Base-by-base conservation (phyloP, 2,797 vertebrate species). In the Lithobates sylvaticus region DNA sequence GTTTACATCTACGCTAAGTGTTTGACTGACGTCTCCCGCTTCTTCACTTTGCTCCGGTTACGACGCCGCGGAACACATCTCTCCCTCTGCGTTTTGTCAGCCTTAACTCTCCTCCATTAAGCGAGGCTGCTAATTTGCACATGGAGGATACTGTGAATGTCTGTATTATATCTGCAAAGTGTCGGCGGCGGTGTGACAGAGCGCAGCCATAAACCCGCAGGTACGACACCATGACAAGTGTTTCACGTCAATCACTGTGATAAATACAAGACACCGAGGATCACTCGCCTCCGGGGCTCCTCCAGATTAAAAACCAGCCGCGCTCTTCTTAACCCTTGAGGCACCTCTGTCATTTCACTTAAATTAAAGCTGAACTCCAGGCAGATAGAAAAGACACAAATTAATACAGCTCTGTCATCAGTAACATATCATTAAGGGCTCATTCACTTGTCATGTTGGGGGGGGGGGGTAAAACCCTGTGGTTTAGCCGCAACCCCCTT, bases 191-290 rank as follows among this genome's bases (percentile, higher is more conserved):
- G 39, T 39, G 21, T 76, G 84, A 86, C 71, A 86, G 73, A 68
- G 39, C 27, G 29, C 12, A 42, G 70, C 44, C 18, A n/a, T 23
- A 61, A 67, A 23, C 77, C 39, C 58, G 78, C 76, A 27, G 42
- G 71, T 50, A 80, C 26, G 39, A 47, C 2, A n/a, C 47, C 13
- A 16, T 77, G 47, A 58, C 39, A 71, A 39, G 39, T 26, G 50
- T 36, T 58, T 65, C 21, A 47, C 32, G 77, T 79, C 84, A 78
- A 74, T 85, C 84, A 85, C 16, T 15, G 21, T n/a, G 67, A 76
- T 42, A 39, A 42, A 29, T 39, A 50, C 65, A 58, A 78, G 29
- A 32, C 70, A 21, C 34, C 1, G 23, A 26, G 34, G 58, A 69
- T 50, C 64, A 65, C 74, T 84, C 27, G 0, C 34, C 80, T 0